Evolutionary conservation across 1,140 invertebrate species (phyloP).

Genomic region (Atta texana): DNA sequence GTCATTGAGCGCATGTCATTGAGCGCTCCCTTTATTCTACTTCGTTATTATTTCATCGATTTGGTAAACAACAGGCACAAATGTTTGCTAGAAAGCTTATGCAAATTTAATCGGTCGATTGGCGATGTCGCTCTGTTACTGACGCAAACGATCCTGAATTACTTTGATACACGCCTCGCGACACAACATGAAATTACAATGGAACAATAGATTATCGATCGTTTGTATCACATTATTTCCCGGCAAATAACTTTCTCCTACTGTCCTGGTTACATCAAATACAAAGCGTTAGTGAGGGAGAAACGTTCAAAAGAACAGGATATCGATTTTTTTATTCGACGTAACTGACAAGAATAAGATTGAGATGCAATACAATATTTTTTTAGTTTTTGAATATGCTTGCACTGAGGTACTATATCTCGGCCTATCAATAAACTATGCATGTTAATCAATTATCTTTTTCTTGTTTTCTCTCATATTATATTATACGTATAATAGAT

Average conservation of each 20-base stretch:
- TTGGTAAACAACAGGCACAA: slow-evolving; percentile 59
- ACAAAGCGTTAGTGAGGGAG: not conserved
- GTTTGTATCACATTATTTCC: slow-evolving; percentile 48
- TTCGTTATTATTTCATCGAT: slow-evolving; percentile 50
- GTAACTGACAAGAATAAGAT: slow-evolving; percentile 7
- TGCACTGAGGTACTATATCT: not conserved
- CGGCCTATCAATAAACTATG: not conserved
- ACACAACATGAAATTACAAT: slow-evolving; percentile 61
- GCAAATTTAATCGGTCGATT: slow-evolving; percentile 55
- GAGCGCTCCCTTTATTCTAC: not conserved
- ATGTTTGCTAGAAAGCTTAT: slow-evolving; percentile 68
- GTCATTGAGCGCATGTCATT: not conserved
- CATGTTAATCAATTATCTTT: not conserved
- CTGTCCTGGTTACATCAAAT: slow-evolving; percentile 49
- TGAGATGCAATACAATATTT: not conserved
- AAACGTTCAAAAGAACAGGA: slow-evolving; percentile 25
- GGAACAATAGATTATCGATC: slow-evolving; percentile 68
- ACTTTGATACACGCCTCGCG: slow-evolving; percentile 54
- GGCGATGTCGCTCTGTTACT: slow-evolving; percentile 51
- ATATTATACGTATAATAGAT: not conserved
- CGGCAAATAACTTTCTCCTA: slow-evolving; percentile 62
- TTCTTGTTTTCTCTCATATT: not conserved
- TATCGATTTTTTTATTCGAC: slow-evolving; percentile 25
- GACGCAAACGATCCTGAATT: slow-evolving; percentile 47
- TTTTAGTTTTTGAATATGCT: slow-evolving; percentile 14